Evolutionary conservation across 1,140 invertebrate genomes (phyloP), one percentile per base, ranked within the genome.

Genomic region (Formica exsecta): DNA sequence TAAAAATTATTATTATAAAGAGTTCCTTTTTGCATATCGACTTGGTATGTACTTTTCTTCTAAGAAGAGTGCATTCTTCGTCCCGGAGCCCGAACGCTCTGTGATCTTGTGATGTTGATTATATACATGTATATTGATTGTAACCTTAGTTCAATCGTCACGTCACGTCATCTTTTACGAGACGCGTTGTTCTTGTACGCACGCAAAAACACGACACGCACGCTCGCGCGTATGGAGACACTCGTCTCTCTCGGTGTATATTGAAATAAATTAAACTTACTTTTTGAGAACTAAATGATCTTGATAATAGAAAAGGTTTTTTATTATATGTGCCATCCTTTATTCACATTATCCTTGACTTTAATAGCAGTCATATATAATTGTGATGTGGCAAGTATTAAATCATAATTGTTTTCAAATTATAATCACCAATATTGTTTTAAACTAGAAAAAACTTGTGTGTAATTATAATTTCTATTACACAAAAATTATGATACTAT

Each of bases 181-280:
- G 88, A 81, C 86, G 90, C 86, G 88, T 91, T 88, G 88, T 90
- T 92, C 87, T 91, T 89, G 85, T 91, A 91, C 89, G 86, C 77
- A 57, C 71, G 70, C 83, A 57, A 54, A 83, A 32, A 65, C 57
- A 79, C 57, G 51, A 44, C 32, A 85, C 61, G 48, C 62, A 79
- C 62, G 65, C 48, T 59, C 32, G 32, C 77, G 83, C 54, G 62
- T 64, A 84, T 66, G 62, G 36, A 80, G 29, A 57, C 79, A 83
- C 79, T 88, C 92, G 88, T 93, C 41, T 44, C 41, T 44, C 41
- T 44, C 92, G 85, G 88, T 93, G 91, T 93, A 93, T 93, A 93
- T 93, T 93, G 84, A 89, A 93, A 93, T 93, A 92, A 92, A 93
- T 93, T 93, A 92, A 92, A 93, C 91, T 92, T 93, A 93, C 92